Evolutionary conservation across 2,797 vertebrate species (phyloP).

Genomic region (Chaenodraco wilsoni): DNA sequence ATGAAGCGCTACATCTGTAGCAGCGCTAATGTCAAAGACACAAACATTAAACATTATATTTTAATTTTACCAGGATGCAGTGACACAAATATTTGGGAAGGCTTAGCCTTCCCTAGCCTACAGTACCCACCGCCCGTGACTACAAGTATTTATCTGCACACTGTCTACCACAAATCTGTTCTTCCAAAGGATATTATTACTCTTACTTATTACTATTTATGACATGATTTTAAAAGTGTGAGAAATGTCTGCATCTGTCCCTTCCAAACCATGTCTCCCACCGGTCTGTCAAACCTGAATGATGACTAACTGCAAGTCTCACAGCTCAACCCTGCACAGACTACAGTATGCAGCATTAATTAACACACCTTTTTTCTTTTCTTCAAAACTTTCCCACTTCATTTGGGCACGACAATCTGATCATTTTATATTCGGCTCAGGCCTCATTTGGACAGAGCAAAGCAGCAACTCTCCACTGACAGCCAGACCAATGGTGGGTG

Average conservation of each 20-base stretch:
- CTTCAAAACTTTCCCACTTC: not conserved
- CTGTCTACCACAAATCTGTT: not conserved
- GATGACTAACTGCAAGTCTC: conserved; percentile 8
- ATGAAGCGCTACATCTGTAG: no score
- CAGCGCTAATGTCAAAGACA: no score
- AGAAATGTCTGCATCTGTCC: not conserved
- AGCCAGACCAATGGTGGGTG: conserved; percentile 50
- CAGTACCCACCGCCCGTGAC: not conserved
- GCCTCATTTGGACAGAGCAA: conserved; percentile 25
- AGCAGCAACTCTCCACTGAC: conserved; percentile 29
- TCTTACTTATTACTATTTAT: no score
- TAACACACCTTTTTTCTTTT: conserved; percentile 2
- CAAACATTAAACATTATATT: no score
- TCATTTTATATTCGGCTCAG: not conserved
- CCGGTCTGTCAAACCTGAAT: conserved; percentile 20
- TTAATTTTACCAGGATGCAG: no score
- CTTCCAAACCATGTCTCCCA: not conserved
- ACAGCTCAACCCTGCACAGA: conserved; percentile 3
- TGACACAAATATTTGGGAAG: no score
- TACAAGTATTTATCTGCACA: not conserved
- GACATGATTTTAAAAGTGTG: not conserved
- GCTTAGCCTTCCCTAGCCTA: no score
- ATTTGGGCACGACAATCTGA: not conserved
- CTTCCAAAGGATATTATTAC: not conserved
- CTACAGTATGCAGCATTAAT: conserved; percentile 20